Conservation (phyloP, 1,140 invertebrate species). For the Drosophila aff. region DNA sequence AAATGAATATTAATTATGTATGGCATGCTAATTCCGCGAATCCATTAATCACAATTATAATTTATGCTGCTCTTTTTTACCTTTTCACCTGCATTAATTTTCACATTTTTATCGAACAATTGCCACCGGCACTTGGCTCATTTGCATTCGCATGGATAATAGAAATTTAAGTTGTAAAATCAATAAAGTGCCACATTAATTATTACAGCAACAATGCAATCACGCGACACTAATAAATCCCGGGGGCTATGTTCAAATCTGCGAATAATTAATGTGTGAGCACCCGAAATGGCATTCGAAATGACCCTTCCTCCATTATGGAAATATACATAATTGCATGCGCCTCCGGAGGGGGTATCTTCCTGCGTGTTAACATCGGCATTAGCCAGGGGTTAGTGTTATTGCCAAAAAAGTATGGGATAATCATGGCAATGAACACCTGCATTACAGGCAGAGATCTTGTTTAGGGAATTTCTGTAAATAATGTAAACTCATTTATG, state of each 20-base stretch:
- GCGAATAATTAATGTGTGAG: constrained; percentile 57
- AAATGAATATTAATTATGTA: constrained; percentile 61
- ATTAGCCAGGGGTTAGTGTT: constrained; percentile 5
- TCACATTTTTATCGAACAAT: constrained; percentile 27
- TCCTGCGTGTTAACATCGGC: constrained; percentile 1
- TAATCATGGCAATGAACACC: not conserved
- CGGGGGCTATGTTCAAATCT: constrained; percentile 53
- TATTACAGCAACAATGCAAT: constrained; percentile 56
- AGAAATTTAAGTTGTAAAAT: constrained; percentile 67
- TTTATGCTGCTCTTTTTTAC: constrained; percentile 42
- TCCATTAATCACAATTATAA: constrained; percentile 70
- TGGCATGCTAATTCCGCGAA: constrained; percentile 48
- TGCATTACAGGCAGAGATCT: not conserved
- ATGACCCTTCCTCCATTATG: constrained; percentile 30
- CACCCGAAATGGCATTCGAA: constrained; percentile 41
- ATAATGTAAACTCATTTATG: not conserved
- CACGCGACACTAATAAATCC: constrained; percentile 60
- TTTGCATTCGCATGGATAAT: constrained; percentile 56
- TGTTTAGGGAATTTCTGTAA: not conserved
- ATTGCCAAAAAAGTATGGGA: not conserved
- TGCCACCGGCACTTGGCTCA: constrained; percentile 35
- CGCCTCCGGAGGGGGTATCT: not conserved
- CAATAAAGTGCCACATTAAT: constrained; percentile 63
- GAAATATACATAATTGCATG: constrained; percentile 36
- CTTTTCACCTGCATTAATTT: constrained; percentile 39